Evolutionary conservation across 1,140 invertebrate species (phyloP).

Genomic region (Drosophila trapezifrons): DNA sequence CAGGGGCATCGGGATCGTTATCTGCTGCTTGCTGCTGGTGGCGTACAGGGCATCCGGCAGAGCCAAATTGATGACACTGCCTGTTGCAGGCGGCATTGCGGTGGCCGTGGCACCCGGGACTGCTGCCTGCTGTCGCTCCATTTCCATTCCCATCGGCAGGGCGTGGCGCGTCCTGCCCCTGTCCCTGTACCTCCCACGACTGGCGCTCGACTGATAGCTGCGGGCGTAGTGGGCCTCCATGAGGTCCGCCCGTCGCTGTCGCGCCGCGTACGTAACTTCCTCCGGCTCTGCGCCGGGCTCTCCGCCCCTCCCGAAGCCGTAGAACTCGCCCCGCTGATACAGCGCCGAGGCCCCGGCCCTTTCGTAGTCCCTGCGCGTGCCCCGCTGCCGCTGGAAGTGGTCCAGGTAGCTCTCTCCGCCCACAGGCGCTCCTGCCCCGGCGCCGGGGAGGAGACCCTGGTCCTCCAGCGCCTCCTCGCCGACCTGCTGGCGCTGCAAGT

Average conservation of each 20-base stretch:
- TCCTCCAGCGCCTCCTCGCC: slow-evolving; percentile 18
- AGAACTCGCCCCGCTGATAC: slow-evolving; percentile 51
- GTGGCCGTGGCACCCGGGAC: slow-evolving; percentile 15
- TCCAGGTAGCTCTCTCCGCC: slow-evolving; percentile 76
- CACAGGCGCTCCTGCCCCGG: background rate
- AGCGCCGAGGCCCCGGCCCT: slow-evolving; percentile 17
- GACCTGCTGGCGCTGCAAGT: slow-evolving; percentile 71
- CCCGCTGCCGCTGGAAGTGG: slow-evolving; percentile 70
- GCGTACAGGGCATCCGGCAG: slow-evolving; percentile 64
- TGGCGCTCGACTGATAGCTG: slow-evolving; percentile 48
- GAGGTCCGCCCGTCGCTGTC: slow-evolving; percentile 59
- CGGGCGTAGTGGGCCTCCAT: slow-evolving; percentile 69
- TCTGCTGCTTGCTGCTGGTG: slow-evolving; percentile 71
- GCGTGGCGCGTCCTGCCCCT: slow-evolving; percentile 8
- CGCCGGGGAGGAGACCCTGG: slow-evolving; percentile 16
- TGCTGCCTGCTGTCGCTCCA: slow-evolving; percentile 30
- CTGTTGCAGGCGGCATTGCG: slow-evolving; percentile 42
- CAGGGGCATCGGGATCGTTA: slow-evolving; percentile 20
- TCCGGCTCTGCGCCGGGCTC: slow-evolving; percentile 4
- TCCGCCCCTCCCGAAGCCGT: slow-evolving; percentile 54
- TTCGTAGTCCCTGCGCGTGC: slow-evolving; percentile 48
- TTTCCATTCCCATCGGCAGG: slow-evolving; percentile 13
- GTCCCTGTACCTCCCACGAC: slow-evolving; percentile 5
- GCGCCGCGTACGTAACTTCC: slow-evolving; percentile 42
- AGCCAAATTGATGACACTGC: slow-evolving; percentile 50